Percentiles rank a stretch among this genome's conserved stretches.
phyloP scores from a whole-genome alignment of 2,888 invertebrate species.

The Synanthedon formicaeformis region DNA sequence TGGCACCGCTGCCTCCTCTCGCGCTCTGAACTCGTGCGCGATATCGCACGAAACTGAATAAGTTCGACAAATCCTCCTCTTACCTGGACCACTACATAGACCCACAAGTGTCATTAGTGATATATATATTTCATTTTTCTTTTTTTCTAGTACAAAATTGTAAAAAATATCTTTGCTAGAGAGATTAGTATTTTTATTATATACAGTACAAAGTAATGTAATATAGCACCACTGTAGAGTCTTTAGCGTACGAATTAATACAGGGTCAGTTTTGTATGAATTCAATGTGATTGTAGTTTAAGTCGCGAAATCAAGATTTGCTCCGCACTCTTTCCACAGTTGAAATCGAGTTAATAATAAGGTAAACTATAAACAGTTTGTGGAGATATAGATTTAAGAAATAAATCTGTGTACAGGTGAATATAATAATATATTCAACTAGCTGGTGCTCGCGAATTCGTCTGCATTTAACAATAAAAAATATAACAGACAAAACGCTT shows the following conservation, averaged over 20 bases:
- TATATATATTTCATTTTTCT: slow-evolving; percentile 11
- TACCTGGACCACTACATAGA: slow-evolving; percentile 70
- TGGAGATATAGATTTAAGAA: no score
- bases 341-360: no score
- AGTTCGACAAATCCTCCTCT: slow-evolving; percentile 69
- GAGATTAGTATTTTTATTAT: slow-evolving; percentile 54
- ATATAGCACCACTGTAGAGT: slow-evolving; percentile 55
- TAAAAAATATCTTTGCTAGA: slow-evolving; percentile 49
- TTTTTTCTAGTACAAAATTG: slow-evolving; percentile 55
- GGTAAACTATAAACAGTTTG: no score
- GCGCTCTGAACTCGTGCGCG: slow-evolving; percentile 39
- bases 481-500: no score
- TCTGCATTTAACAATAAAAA: no score
- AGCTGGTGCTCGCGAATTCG: no score
- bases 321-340: slow-evolving; percentile 12
- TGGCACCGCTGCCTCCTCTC: slow-evolving; percentile 10
- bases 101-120: slow-evolving; percentile 41
- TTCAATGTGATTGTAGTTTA: slow-evolving; percentile 71
- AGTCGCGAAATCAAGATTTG: slow-evolving; percentile 51
- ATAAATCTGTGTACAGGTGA: no score
- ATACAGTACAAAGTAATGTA: slow-evolving; percentile 67
- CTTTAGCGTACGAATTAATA: slow-evolving; percentile 63
- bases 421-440: no score
- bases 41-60: slow-evolving; percentile 64
- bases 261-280: slow-evolving; percentile 71